These are phyloP conservation scores for Trissonchulus sp. DNA, from an alignment of 2,888 invertebrate genomes.

Conservation along the genomic window DNA sequence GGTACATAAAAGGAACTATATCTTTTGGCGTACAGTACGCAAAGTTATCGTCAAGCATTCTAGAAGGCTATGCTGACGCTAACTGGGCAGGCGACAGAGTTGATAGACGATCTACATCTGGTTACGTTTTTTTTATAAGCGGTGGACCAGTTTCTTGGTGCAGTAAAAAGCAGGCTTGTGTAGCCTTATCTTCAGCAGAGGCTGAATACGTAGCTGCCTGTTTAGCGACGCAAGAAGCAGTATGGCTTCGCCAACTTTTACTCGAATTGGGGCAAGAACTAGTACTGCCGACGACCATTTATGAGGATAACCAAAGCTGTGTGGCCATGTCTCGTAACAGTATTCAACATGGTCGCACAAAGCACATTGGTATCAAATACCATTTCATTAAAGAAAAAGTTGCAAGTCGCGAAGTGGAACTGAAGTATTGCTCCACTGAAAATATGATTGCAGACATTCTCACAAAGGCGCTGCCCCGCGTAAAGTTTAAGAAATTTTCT, in stretches of 20 bases:
- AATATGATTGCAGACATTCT: no score
- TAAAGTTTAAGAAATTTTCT: not conserved
- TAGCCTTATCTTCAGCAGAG: constrained; percentile 50
- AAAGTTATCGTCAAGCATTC: no score
- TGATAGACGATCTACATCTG: no score
- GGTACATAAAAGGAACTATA: no score
- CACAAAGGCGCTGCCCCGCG: not conserved
- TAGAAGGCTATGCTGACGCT: no score
- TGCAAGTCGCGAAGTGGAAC: not conserved
- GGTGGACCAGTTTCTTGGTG: no score
- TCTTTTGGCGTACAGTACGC: no score
- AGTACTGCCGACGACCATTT: not conserved
- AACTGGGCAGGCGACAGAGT: no score
- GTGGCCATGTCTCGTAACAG: not conserved
- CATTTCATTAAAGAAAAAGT: not conserved
- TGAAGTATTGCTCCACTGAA: no score
- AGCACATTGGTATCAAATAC: not conserved
- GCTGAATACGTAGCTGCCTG: constrained; percentile 48
- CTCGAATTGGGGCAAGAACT: not conserved
- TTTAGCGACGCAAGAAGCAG: constrained; percentile 34
- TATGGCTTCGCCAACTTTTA: constrained; percentile 35
- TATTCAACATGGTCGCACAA: no score
- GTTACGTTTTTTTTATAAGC: no score
- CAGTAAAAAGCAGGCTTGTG: no score
- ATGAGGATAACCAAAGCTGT: not conserved